Evolutionary conservation across 2,888 invertebrate species (phyloP).

Genomic region (Thecophora atra): DNA sequence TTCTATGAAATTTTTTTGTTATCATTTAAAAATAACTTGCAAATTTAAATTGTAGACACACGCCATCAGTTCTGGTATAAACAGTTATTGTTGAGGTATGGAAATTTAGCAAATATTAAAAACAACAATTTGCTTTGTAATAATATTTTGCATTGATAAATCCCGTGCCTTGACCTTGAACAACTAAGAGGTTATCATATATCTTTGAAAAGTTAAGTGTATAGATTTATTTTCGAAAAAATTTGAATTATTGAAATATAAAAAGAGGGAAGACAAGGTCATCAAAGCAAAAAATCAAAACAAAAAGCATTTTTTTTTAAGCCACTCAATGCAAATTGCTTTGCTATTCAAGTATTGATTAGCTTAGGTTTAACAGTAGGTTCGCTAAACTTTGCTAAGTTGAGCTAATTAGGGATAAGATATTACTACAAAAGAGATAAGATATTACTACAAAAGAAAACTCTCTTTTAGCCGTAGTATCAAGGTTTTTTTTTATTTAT

Average conservation of each 20-base stretch:
- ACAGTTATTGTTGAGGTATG: neutral
- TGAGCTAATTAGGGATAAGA: too few relatives aligned
- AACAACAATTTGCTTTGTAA: neutral
- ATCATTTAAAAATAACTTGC: too few relatives aligned
- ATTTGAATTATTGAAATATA: neutral
- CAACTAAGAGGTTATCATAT: conserved; percentile 50
- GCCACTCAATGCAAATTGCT: neutral
- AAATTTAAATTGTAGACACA: neutral
- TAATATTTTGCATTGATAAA: conserved; percentile 14
- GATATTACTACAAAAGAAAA: too few relatives aligned
- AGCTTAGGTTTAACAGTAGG: too few relatives aligned
- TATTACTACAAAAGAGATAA: too few relatives aligned
- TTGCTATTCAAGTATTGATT: neutral
- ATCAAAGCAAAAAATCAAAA: neutral
- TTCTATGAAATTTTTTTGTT: too few relatives aligned
- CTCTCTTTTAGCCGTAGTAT: too few relatives aligned
- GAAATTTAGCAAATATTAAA: neutral
- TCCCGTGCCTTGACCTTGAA: conserved; percentile 53
- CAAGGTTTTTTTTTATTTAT: too few relatives aligned
- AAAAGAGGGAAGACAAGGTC: too few relatives aligned
- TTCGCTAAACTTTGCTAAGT: too few relatives aligned
- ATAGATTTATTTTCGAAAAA: neutral
- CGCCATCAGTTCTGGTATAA: neutral
- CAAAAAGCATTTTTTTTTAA: neutral
- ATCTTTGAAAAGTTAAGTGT: conserved; percentile 38